Base-by-base conservation (phyloP, 2,888 invertebrate species). In the Axea sp. region DNA sequence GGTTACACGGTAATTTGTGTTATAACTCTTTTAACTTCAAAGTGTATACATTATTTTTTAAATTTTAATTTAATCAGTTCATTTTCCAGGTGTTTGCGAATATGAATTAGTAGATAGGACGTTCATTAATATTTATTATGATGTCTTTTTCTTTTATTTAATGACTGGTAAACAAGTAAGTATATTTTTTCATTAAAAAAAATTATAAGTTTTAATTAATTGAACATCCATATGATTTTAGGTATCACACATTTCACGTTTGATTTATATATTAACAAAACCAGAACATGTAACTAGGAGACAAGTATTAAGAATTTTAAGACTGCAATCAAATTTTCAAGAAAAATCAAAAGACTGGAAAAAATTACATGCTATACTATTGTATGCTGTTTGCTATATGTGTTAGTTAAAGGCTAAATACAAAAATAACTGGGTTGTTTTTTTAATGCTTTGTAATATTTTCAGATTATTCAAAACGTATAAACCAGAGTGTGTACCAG, bases 401-500 rank as follows among this genome's bases (percentile, higher is more conserved):
- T 12, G 11, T 12, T 12, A 41, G n/a, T n/a, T n/a, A n/a, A n/a
- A n/a, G n/a, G n/a, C n/a, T n/a, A n/a, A n/a, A n/a, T n/a, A n/a
- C n/a, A n/a, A n/a, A n/a, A n/a, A n/a, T n/a, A n/a, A n/a, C n/a
- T n/a, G n/a, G n/a, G n/a, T n/a, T n/a, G n/a, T n/a, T n/a, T n/a
- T n/a, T n/a, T n/a, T n/a, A n/a, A n/a, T n/a, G n/a, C n/a, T n/a
- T n/a, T n/a, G n/a, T n/a, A n/a, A 19, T 41, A 24, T 51, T 28
- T 28, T 28, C 39, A 85, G 85, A 33, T 75, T 87, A 35, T 87
- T 84, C 59, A 87, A 87, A 62, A 86, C 86, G 0, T 87, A 86
- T 53, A 87, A 85, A 43, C 87, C 87, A 6, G 86, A 87, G 69
- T 75, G 84, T 28, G 87, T 88, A 0, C 87, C 87, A 1, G 87